Evolutionary conservation across 2,888 invertebrate genomes (phyloP), one percentile per base, ranked within the genome.

Genomic region (Thecocarcelia acutangulata): DNA sequence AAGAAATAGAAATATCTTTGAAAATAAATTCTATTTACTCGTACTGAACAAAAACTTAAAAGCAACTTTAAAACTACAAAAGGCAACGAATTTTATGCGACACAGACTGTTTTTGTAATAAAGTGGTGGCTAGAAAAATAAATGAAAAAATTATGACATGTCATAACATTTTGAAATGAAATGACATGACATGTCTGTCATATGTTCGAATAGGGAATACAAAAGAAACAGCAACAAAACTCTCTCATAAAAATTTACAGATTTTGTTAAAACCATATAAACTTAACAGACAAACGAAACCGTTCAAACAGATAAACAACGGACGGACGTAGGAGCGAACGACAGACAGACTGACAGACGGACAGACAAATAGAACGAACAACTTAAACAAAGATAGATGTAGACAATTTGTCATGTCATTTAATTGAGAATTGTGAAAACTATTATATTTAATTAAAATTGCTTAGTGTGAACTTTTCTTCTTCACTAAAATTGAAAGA

Each of bases 371-470:
- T 44, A 54, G 3, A 28, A 8, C 24, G 3, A 28, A 8, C 24
- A 68, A 61, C 33, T 64, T 50, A 40, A 75, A 42, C 52, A 73
- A 52, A 77, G 72, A 77, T 77, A 66, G 44, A 82, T 82, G 82
- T 59, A 70, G 82, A 82, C 78, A 78, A 82, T 82, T 82, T 82
- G 78, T 82, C 82, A 82, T 82, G 82, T 75, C 82, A 82, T 61
- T 78, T 78, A 82, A 82, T 82, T 78, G 78, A 75, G 82, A 78
- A 73, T 79, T 73, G 66, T 79, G 66, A 70, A 77, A 82, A 78
- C 77, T 78, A 77, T 82, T 78, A 75, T 66, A 78, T 75, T 82
- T 82, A 82, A 82, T 82, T 82, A 82, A 82, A 82, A 82, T 78
- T 78, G 82, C 70, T 75, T 66, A 59, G 59, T 74, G 24, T 64